Conservation (phyloP, 2,797 vertebrate genomes). For the Danio kyathit region DNA sequence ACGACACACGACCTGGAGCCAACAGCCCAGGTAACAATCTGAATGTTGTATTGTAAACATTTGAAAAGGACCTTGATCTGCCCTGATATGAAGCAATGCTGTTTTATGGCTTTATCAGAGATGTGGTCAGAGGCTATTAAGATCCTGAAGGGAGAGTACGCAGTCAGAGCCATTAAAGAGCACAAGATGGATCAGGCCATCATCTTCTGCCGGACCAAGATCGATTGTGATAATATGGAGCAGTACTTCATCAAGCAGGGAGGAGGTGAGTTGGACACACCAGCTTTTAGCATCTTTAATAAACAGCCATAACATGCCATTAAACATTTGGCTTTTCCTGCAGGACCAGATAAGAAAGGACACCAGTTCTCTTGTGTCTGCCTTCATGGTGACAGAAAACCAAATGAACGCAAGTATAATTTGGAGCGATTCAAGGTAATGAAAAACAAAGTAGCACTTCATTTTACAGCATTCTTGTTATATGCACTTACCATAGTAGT, state of each 20-base stretch:
- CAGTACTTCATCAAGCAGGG: conserved; percentile 94
- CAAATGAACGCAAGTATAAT: conserved; percentile 94
- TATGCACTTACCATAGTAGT: too few relatives aligned
- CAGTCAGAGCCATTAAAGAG: conserved; percentile 91
- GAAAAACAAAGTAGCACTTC: neutral
- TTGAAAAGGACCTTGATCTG: neutral
- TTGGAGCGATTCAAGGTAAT: conserved; percentile 96
- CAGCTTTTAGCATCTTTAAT: neutral
- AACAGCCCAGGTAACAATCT: conserved; percentile 85
- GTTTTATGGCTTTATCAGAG: conserved; percentile 76
- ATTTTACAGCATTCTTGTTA: too few relatives aligned
- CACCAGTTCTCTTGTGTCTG: conserved; percentile 97
- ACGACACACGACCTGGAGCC: conserved; percentile 90
- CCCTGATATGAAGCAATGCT: neutral
- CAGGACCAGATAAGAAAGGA: conserved; percentile 92
- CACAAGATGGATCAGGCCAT: conserved; percentile 99
- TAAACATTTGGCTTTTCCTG: conserved; percentile 29
- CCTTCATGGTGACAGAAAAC: conserved; percentile 96
- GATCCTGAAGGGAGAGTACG: conserved; percentile 95
- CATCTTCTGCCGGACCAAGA: conserved; percentile 97
- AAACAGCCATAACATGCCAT: neutral
- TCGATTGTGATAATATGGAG: conserved; percentile 99
- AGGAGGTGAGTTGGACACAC: conserved; percentile 81
- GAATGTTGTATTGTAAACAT: neutral
- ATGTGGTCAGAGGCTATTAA: conserved; percentile 99